Evolutionary conservation across 2,888 invertebrate genomes (phyloP), one percentile per base, ranked within the genome.

Genomic region (Lithophane semibrunnea): DNA sequence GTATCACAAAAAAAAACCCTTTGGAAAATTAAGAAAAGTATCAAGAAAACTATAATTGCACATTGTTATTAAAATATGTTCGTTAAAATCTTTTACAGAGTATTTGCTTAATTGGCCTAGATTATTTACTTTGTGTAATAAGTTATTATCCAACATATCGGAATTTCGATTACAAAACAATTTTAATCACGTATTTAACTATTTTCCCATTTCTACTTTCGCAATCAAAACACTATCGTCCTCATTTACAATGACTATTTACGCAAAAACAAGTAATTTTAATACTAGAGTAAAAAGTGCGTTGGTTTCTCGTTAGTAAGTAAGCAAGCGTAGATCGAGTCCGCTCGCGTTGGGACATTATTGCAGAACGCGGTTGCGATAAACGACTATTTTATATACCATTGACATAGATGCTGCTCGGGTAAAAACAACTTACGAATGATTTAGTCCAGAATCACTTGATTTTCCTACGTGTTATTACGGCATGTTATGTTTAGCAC

Each of bases 361-460:
- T 92, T 92, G 90, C 91, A 90, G 90, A 88, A 90, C 86, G 63
- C 75, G 75, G 85, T 92, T 91, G 92, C 92, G 85, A 88, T 91
- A 92, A 91, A 88, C 86, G 80, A 67, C 86, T 82, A 88, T 88
- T 37, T 37, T 87, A 88, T 88, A 88, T 87, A 87, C 85, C 70
- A 75, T 82, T 82, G 83, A 82, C 88, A 87, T 82, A 84, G 67
- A 85, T 83, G 83, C 75, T 83, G 87, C 79, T 86, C 69, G 75
- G n/a, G 78, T 79, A 87, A 78, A 78, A 82, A 80, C 82, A 10
- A 72, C 68, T 78, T 80, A 52, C 61, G n/a, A 65, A 61, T 80
- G 52, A 83, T 77, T 83, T 73, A 64, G 63, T 64, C 72, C 49
- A 49, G 68, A 72, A 56, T 65, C 29, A 54, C 24, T 71, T n/a